Base-by-base conservation (phyloP, 1,140 invertebrate species). In the Lucilia sericata region DNA sequence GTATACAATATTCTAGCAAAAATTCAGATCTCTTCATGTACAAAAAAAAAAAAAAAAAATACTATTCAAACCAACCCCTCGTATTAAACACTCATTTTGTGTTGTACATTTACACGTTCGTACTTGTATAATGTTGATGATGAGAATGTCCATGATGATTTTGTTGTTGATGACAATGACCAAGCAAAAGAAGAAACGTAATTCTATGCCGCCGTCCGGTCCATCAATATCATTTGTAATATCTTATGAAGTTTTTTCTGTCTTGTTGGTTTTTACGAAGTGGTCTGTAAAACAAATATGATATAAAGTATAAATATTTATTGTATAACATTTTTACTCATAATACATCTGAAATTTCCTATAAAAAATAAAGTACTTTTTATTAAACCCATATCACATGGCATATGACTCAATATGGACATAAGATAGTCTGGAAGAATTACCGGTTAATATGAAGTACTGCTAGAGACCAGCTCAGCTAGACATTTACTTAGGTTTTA, bases 241-340 rank as follows among this genome's bases (percentile, higher is more conserved):
- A 70, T 70, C 21, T 76, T 17, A 19, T 76, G 42, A 42, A 17
- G 13, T 76, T 76, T 14, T 47, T 36, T 42, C 5, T 5, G 10
- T 76, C 30, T 30, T 17, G 74, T 76, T 34, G 30, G 9, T 42
- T 14, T 36, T 12, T 17, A n/a, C 17, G 3, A 42, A 76, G 42
- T 76, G 75, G 30, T 36, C 13, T 19, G 14, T 25, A 82, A 36
- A 82, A 70, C 34, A 65, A 82, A 80, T 25, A 49, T 7, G 47
- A 80, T 25, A 49, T 51, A 49, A 49, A 80, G 47, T 30, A 30
- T 30, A 30, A 80, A 80, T 80, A 21, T 25, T 42, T 36, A 65
- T 82, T 17, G 17, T 60, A 36, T 65, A 65, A 34, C 47, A 78
- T 60, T 84, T 84, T 19, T 55, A 12, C 82, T 34, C 7, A 14